These are phyloP conservation scores for Epinotia bilunana DNA, from an alignment of 2,888 invertebrate genomes.

Conservation along the genomic window DNA sequence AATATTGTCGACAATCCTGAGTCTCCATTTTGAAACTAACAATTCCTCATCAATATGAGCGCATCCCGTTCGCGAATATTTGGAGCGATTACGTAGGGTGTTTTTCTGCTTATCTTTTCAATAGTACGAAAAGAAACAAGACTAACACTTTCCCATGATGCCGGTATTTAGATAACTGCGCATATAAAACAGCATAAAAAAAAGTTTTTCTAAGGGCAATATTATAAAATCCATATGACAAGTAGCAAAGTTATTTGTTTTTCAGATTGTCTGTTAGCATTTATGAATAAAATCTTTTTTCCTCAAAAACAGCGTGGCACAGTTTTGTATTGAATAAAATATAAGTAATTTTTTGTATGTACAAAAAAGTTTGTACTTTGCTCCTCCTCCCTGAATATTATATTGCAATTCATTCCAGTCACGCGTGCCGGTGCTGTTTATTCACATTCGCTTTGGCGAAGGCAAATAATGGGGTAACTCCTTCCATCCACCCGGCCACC, in stretches of 20 bases:
- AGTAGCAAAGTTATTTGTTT: slow-evolving; percentile 1
- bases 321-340: slow-evolving; percentile 64
- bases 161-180: too few species aligned
- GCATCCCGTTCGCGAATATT: too few species aligned
- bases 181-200: too few species aligned
- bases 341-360: slow-evolving; percentile 64
- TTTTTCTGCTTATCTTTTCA: neutral
- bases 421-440: slow-evolving; percentile 73
- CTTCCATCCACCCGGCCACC: slow-evolving; percentile 59
- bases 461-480: slow-evolving; percentile 75
- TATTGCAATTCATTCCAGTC: slow-evolving; percentile 72
- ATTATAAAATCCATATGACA: neutral
- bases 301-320: slow-evolving; percentile 43
- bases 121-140: too few species aligned
- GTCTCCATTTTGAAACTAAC: neutral
- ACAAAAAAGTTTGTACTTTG: slow-evolving; percentile 63
- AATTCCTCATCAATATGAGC: too few species aligned
- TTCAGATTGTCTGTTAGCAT: slow-evolving; percentile 46
- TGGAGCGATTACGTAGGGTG: neutral
- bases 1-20: neutral
- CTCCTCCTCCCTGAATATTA: slow-evolving; percentile 62
- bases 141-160: too few species aligned
- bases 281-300: slow-evolving; percentile 48
- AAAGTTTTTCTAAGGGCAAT: neutral
- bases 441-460: slow-evolving; percentile 72